Percentiles rank a stretch among this genome's conserved stretches.
Conservation (phyloP, 2,797 vertebrate species). For the Neostethus bicornis region DNA sequence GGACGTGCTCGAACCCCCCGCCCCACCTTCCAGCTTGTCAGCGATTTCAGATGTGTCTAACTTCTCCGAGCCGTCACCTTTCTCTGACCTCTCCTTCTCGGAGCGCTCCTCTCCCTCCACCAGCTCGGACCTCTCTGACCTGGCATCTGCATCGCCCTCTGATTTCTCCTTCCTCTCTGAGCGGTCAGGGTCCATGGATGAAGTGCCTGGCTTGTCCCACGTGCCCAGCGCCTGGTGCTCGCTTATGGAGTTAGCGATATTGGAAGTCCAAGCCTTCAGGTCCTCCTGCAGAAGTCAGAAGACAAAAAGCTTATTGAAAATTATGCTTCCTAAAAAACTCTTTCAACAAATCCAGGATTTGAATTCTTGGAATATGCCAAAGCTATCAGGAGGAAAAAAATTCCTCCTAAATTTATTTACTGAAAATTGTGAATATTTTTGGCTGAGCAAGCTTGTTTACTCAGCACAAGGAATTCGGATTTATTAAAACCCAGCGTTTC, state of each 20-base stretch:
- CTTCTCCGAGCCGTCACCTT: conserved; percentile 78
- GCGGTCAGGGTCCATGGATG: conserved; percentile 83
- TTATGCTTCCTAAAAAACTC: too few relatives aligned
- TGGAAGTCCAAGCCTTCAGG: conserved; percentile 88
- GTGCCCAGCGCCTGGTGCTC: conserved; percentile 84
- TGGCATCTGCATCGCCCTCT: conserved; percentile 76
- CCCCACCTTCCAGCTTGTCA: conserved; percentile 75
- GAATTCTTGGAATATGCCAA: too few relatives aligned
- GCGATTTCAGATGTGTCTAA: conserved; percentile 77
- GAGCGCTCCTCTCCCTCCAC: conserved; percentile 72
- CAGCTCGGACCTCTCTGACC: conserved; percentile 76
- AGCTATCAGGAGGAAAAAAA: too few relatives aligned
- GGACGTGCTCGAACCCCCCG: conserved; percentile 82
- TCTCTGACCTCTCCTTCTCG: conserved; percentile 79
- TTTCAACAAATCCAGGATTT: too few relatives aligned
- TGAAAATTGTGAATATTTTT: too few relatives aligned
- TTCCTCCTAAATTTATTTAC: too few relatives aligned
- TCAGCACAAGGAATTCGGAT: too few relatives aligned
- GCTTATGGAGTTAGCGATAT: conserved; percentile 77
- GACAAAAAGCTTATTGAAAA: conserved; percentile 6
- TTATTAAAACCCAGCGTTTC: too few relatives aligned
- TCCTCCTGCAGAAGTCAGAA: conserved; percentile 81
- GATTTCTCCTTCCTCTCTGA: conserved; percentile 81
- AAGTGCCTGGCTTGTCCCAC: conserved; percentile 86
- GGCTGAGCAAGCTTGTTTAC: too few relatives aligned